phyloP scores from a whole-genome alignment of 2,797 vertebrate genomes.

The Rhincodon typus region DNA sequence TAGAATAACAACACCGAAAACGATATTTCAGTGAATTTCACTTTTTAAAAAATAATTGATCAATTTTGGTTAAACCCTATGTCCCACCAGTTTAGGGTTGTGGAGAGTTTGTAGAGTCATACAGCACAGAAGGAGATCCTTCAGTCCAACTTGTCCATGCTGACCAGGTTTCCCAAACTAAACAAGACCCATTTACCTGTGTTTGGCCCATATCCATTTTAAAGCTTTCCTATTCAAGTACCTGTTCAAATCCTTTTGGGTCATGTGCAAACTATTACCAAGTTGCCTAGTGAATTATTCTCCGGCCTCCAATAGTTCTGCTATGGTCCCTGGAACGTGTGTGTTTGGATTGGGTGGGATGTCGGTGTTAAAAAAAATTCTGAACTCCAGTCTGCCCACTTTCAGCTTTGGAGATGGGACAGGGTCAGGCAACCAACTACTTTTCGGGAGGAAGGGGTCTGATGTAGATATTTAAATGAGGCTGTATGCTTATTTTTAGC shows the following conservation, averaged over 20 bases:
- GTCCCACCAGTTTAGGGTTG: not conserved
- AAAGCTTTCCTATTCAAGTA: no score
- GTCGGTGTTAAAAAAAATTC: not conserved
- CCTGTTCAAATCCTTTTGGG: not conserved
- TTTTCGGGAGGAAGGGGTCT: not conserved
- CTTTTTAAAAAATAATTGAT: not conserved
- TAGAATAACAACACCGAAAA: not conserved
- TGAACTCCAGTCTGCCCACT: not conserved
- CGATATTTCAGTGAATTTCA: not conserved
- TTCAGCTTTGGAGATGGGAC: not conserved
- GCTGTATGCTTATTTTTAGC: not conserved
- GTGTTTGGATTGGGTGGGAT: not conserved
- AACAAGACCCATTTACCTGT: no score
- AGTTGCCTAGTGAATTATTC: not conserved
- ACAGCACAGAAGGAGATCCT: no score
- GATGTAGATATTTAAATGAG: not conserved
- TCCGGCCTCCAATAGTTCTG: not conserved
- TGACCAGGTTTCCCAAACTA: no score
- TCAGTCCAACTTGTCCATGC: no score
- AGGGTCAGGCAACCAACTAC: not conserved
- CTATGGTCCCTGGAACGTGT: not conserved
- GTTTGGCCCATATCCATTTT: no score
- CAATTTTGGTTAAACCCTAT: no score
- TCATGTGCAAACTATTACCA: not conserved
- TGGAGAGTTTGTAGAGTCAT: not conserved